Conservation (phyloP, 2,888 invertebrate genomes). For the Drosophila kambysellisi region DNA sequence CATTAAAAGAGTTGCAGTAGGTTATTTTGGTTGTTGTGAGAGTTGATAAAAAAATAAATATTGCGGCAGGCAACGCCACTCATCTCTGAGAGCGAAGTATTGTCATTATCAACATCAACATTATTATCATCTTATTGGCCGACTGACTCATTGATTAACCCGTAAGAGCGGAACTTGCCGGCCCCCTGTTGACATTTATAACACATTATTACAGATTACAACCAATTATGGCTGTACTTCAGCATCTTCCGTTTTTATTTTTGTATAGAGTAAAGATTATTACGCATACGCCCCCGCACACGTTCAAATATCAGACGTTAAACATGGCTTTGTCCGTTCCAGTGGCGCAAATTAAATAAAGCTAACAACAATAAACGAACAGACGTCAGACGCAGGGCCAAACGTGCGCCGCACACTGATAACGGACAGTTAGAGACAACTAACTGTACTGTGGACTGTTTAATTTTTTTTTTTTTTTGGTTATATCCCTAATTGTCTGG, state of each 20-base stretch:
- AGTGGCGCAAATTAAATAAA: constrained; percentile 41
- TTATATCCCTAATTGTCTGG: constrained; percentile 49
- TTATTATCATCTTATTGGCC: constrained; percentile 9
- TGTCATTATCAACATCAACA: constrained; percentile 1
- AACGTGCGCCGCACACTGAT: constrained; percentile 39
- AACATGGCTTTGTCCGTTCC: constrained; percentile 26
- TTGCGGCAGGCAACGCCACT: constrained; percentile 54
- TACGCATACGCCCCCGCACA: constrained; percentile 57
- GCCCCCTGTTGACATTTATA: constrained; percentile 28
- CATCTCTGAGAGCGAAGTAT: constrained; percentile 14
- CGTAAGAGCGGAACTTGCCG: constrained; percentile 17
- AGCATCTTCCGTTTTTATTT: constrained; percentile 27
- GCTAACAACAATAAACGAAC: constrained; percentile 34
- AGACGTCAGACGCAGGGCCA: constrained; percentile 29
- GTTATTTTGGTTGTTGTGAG: constrained; percentile 20
- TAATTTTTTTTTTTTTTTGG: background rate
- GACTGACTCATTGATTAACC: constrained; percentile 41
- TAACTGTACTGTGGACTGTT: background rate
- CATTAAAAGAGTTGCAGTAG: constrained; percentile 20
- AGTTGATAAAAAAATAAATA: constrained; percentile 27
- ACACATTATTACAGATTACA: constrained; percentile 23
- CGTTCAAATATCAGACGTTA: constrained; percentile 52
- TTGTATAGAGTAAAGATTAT: constrained; percentile 29
- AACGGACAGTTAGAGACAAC: constrained; percentile 1
- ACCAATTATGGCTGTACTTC: constrained; percentile 7